Percentiles rank a stretch among this genome's conserved stretches.
Evolutionary conservation across 2,888 invertebrate genomes (phyloP).

Genomic region (Spisula subtruncata): DNA sequence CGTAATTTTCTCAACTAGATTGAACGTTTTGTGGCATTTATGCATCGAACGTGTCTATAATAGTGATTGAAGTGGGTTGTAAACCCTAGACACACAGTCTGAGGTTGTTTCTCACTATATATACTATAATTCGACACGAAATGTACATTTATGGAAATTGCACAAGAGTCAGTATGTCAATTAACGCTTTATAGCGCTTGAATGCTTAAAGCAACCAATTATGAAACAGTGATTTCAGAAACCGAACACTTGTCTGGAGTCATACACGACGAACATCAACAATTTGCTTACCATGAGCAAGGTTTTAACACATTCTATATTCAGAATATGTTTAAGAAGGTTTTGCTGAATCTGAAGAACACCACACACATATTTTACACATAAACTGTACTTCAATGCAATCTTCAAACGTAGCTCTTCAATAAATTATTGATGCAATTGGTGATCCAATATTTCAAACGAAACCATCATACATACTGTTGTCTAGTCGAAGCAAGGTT

Average conservation of each 20-base stretch:
- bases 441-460: neutral
- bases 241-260: no score
- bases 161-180: neutral
- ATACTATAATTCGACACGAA: neutral
- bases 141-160: slow-evolving; percentile 3
- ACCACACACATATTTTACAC: neutral
- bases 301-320: no score
- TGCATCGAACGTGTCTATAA: neutral
- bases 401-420: neutral
- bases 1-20: neutral
- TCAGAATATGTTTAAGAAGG: no score
- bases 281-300: no score
- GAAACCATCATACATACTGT: no score
- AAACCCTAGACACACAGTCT: neutral
- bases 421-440: neutral
- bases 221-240: no score
- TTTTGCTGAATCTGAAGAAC: neutral
- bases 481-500: neutral
- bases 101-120: neutral
- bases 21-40: neutral
- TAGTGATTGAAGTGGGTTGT: neutral
- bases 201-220: neutral
- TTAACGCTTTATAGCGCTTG: neutral
- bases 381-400: neutral
- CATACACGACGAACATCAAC: no score